A percentile compares a stretch with the other conserved stretches of the same genome.
Evolutionary conservation across 2,888 invertebrate species (phyloP).

Genomic region (Anthoptus insignis): DNA sequence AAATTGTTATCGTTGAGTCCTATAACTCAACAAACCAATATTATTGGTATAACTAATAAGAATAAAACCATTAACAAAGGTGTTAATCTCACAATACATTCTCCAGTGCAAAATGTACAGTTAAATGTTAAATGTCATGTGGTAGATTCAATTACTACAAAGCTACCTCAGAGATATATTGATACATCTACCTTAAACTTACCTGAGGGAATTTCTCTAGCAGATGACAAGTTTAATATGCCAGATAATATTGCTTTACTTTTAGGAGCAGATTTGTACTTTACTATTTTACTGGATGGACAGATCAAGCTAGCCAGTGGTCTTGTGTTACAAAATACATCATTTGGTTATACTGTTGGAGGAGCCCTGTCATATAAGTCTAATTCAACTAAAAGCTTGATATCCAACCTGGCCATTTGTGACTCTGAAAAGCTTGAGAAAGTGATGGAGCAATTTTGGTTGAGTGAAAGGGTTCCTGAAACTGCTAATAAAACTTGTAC

Average conservation of each 20-base stretch:
- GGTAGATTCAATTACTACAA: slow-evolving; percentile 43
- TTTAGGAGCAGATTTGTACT: slow-evolving; percentile 43
- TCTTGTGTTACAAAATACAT: slow-evolving; percentile 18
- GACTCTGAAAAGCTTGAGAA: slow-evolving; percentile 5
- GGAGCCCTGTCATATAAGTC: slow-evolving; percentile 22
- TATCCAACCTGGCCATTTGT: no score
- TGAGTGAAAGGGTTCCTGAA: slow-evolving; percentile 41
- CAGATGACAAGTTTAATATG: slow-evolving; percentile 35
- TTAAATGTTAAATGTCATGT: slow-evolving; percentile 41
- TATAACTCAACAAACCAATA: no score
- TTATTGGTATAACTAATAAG: no score
- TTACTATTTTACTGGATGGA: slow-evolving; percentile 43
- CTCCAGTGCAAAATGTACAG: no score
- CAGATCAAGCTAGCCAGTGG: background rate
- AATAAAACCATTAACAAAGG: no score
- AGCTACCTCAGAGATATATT: slow-evolving; percentile 41
- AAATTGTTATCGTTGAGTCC: no score
- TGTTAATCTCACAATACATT: no score
- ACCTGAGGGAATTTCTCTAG: slow-evolving; percentile 30
- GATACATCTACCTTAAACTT: slow-evolving; percentile 27
- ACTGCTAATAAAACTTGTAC: no score
- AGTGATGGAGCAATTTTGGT: slow-evolving; percentile 34
- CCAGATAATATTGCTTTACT: slow-evolving; percentile 41
- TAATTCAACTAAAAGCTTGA: background rate
- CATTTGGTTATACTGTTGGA: slow-evolving; percentile 37